Base-by-base conservation (phyloP, 1,140 invertebrate genomes). In the Condylostylus longicornis region DNA sequence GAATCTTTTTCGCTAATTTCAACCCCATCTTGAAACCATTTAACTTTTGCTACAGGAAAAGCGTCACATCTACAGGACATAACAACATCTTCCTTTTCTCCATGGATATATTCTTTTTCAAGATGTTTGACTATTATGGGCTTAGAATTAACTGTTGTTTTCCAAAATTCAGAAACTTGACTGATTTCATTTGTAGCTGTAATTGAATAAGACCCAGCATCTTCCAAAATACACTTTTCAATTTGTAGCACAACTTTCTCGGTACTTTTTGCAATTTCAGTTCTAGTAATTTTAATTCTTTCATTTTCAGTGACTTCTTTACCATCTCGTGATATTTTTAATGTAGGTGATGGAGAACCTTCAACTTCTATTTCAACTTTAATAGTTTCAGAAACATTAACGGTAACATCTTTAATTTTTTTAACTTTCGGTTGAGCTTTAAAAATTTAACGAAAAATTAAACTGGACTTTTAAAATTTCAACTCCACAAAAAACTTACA, bases 141-240 rank as follows among this genome's bases (percentile, higher is more conserved):
- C 42, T 82, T 77, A 15, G 77, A 77, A 45, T 79, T 75, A 12
- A 88, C 80, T 7, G 75, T 71, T 35, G 84, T 68, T 42, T 80
- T 76, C 74, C 80, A 87, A 51, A 83, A 81, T 50, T 86, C 79
- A 1, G 84, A 83, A 27, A 82, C 82, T 61, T 88, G 82, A 54
- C 80, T 85, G 23, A 87, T 66, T 47, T 88, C 79, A 51, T 97
- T 98, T 37, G 79, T 79, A 1, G 90, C 85, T 2, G 90, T 74
- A 10, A 94, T 78, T 1, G 88, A 88, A 54, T 95, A 98, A n/a
- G 81, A 83, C 7, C 90, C 94, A 19, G 82, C 69, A 58, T 98
- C 93, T 18, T 83, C 82, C 1, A 90, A 65, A 33, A 71, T 72
- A 1, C 84, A 75, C 38, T 85, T 76, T 38, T 79, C 77, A 30